Evolutionary conservation across 1,140 invertebrate species (phyloP).

Genomic region (Solen grandis): DNA sequence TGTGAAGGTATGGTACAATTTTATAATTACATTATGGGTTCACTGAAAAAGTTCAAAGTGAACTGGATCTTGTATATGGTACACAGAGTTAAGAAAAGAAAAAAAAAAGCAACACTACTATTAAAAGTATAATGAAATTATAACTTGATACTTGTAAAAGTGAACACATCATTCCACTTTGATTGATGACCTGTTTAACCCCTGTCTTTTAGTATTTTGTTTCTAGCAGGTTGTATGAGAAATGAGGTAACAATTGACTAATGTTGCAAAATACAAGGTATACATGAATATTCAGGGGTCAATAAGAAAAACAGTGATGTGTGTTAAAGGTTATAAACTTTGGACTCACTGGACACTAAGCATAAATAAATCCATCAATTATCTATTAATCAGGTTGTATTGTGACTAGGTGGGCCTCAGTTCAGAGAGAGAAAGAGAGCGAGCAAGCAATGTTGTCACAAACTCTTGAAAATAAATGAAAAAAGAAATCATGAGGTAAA

Average conservation of each 20-base stretch:
- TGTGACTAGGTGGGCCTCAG: too few relatives aligned
- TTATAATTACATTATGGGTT: neutral
- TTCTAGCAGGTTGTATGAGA: conserved; percentile 26
- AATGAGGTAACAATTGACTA: neutral
- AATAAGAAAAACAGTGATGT: neutral
- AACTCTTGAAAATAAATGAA: too few relatives aligned
- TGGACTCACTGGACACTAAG: conserved; percentile 48
- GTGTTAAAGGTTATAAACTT: conserved; percentile 30
- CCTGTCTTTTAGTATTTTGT: conserved; percentile 40
- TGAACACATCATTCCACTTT: too few relatives aligned
- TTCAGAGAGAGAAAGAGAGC: too few relatives aligned
- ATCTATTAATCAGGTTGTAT: neutral
- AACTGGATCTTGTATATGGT: too few relatives aligned
- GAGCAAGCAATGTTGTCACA: neutral
- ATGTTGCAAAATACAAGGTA: neutral
- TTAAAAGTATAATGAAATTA: too few relatives aligned
- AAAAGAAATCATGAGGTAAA: neutral
- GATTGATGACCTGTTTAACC: neutral
- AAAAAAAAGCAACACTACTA: too few relatives aligned
- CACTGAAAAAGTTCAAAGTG: too few relatives aligned
- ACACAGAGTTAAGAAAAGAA: too few relatives aligned
- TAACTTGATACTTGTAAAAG: too few relatives aligned
- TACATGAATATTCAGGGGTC: neutral
- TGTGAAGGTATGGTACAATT: too few relatives aligned
- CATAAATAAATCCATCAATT: conserved; percentile 6